Evolutionary conservation across 2,888 invertebrate genomes (phyloP), one percentile per base, ranked within the genome.

Genomic region (Acrobasis consociella): DNA sequence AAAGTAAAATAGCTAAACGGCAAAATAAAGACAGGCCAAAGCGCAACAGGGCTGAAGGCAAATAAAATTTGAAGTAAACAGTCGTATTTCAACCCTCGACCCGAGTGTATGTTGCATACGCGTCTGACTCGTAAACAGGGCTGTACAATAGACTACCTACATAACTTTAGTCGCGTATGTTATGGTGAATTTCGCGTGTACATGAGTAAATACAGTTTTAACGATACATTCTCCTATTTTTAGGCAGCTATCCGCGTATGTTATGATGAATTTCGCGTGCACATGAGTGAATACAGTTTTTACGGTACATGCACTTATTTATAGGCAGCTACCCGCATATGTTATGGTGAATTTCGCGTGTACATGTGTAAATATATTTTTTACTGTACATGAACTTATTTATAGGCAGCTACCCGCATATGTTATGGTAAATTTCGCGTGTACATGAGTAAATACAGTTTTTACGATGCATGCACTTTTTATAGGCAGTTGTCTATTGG

Each of bases 41-140:
- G 46, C 53, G 52, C 52, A 61, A 61, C 80, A 72, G 71, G 74
- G 80, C 76, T 67, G 69, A 72, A 75, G 76, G 77, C 80, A 82
- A 81, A 86, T 85, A 83, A 88, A 85, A 83, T 83, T 86, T 82
- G 74, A 84, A 87, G 86, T 85, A 84, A 84, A 83, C 78, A 74
- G 78, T 79, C 81, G 79, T 85, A 82, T 86, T 80, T 84, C 82
- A 83, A 85, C 85, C 86, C 84, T 80, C 80, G 81, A 83, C 83
- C 83, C 79, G 74, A 77, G 72, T 73, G 81, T 71, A 71, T 63
- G 76, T 62, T 71, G 76, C 77, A 78, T 81, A 83, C 77, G 72
- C 73, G 77, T 77, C 73, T 68, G 68, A 65, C 70, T 70, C 78
- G 76, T 80, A 81, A 84, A 75, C 73, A 74, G 71, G 66, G 73